phyloP scores from a whole-genome alignment of 2,888 invertebrate genomes.

The Poecilus cupreus region DNA sequence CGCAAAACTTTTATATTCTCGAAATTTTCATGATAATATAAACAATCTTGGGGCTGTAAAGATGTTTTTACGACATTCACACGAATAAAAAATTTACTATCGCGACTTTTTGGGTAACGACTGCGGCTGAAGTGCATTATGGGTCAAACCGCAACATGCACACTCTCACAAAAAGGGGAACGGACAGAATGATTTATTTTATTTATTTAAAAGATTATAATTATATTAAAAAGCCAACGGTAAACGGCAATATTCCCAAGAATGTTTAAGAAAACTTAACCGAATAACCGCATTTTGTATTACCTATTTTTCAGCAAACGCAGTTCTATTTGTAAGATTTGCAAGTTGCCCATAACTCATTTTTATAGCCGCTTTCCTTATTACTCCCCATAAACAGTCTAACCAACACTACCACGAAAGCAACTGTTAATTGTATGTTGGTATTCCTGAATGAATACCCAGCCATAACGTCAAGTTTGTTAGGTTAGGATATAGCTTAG shows the following conservation, averaged over 20 bases:
- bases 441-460: constrained; percentile 14
- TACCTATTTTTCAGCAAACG: neutral
- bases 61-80: constrained; percentile 29
- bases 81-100: constrained; percentile 32
- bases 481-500: constrained; percentile 26
- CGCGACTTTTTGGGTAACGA: constrained; percentile 20
- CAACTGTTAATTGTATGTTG: constrained; percentile 34
- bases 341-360: neutral
- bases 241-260: too few species aligned
- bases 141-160: neutral
- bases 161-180: neutral
- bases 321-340: neutral
- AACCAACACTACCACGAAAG: neutral
- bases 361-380: constrained; percentile 13
- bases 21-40: constrained; percentile 29
- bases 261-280: too few species aligned
- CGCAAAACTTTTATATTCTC: constrained; percentile 37
- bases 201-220: too few species aligned
- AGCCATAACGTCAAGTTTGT: constrained; percentile 33
- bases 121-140: neutral
- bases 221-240: too few species aligned
- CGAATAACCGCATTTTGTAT: neutral
- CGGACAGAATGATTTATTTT: too few species aligned
- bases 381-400: constrained; percentile 14
- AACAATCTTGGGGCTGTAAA: constrained; percentile 14